Evolutionary conservation across 2,797 vertebrate genomes (phyloP), one percentile per base, ranked within the genome.

Genomic region (Mormyrus hasselquistii): DNA sequence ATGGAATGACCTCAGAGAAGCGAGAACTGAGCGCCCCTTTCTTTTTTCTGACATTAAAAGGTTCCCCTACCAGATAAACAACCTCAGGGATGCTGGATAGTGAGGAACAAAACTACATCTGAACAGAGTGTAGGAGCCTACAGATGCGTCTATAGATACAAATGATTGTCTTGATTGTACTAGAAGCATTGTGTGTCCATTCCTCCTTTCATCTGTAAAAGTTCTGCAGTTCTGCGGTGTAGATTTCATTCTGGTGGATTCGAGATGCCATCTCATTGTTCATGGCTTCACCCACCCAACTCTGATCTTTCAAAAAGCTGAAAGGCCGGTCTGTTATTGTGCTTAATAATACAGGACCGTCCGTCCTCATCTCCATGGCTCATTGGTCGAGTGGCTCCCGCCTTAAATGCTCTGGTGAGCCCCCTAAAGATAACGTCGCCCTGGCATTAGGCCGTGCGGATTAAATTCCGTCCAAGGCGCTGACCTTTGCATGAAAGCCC

Each of bases 281-380:
- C 87, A 50, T 73, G 87, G 47, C 87, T 73, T 88, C 87, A 88
- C 62, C 62, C 44, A 12, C 44, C 44, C 87, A 88, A 49, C 87
- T 50, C 87, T 50, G 62, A 73, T 50, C 22, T 73, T 29, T 49
- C 44, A 22, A 25, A 22, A 14, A 49, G 50, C 44, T 29, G 50
- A 79, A 88, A 52, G 69, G 34, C 44, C 10, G 29, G 16, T 88
- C 62, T 73, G n/a, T 73, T 62, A 29, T 73, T 52, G 29, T 53
- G 29, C 69, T 88, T 52, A 88, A 53, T 76, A 88, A 47, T 34
- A 79, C 2, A 53, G 49, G 87, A 50, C 8, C 8, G 34, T 79
- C 49, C 65, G 12, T 34, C 47, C 25, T 49, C 12, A 88, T 79
- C 87, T 76, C 62, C 22, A 55, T 38, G 87, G 47, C 87, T 52